Base-by-base conservation (phyloP, 35 echinoderm and acorn worm species). In the Hemicentrotus pulcherrimus region DNA sequence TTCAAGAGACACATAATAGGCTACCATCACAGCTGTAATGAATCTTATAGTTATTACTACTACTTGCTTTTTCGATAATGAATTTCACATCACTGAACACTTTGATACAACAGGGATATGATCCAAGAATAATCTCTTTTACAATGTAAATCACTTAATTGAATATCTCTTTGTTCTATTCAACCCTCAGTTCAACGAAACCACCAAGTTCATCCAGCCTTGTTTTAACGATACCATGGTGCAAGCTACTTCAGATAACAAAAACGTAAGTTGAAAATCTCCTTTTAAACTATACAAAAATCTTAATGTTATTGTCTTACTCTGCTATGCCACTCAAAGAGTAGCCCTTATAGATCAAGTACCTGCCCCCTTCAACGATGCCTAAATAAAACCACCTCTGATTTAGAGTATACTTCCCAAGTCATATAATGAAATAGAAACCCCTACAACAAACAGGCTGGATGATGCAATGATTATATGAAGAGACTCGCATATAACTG, bases 201-300 rank as follows among this genome's bases (percentile, higher is more conserved):
- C 50, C 18, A 97, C 97, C n/a, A 94, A 89, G 35, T 97, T 96
- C 32, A 88, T 97, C 2, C 96, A 96, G 85, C 31, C 91, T 2
- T 97, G 97, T 48, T 97, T 96, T 52, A 94, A 97, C 59, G 96
- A 95, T 22, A 96, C 90, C 4, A 32, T 97, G 2, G 96, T 99
- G 30, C 96, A 99, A 52, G 98, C 98, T 22, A 99, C 96, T 86
- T 78, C 96, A 85, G 94, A 97, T 47, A 99, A 99, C 61, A 99
- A 96, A 95, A 85, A 99, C 50, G 98, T 99, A 95, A 95, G 97
- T 96, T 4, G 2, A 47, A 94, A 4, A 47, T 31, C 9, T 22
- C 32, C 4, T 28, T 70, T 70, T 14, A 28, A 70, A 70, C 52
- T 59, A 28, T 4, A 70, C 31, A 0, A 24, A 50, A 50, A 50